These are phyloP conservation scores for Armadillidium nasatum DNA, from an alignment of 1,140 invertebrate genomes.

Conservation along the genomic window DNA sequence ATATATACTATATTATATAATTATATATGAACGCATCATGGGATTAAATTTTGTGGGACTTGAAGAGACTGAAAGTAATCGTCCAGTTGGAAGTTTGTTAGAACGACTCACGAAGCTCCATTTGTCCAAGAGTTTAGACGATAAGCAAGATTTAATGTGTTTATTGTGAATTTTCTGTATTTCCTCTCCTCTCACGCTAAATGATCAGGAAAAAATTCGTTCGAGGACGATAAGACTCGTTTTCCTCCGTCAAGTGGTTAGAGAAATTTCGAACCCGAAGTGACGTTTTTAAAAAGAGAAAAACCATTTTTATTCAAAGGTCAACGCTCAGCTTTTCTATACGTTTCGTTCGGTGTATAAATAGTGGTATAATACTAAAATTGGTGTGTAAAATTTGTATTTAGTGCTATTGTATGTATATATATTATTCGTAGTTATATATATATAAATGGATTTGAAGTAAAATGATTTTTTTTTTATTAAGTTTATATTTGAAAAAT, in stretches of 20 bases:
- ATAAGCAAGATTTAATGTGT: slow-evolving; percentile 13
- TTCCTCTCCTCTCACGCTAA: background rate
- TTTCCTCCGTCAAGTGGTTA: background rate
- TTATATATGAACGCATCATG: background rate
- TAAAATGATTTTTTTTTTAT: no score
- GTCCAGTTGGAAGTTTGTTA: background rate
- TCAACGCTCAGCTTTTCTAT: background rate
- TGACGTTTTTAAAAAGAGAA: background rate
- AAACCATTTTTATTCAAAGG: background rate
- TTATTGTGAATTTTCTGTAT: slow-evolving; percentile 14
- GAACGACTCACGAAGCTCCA: background rate
- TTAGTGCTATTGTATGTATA: no score
- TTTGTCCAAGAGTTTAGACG: slow-evolving; percentile 6
- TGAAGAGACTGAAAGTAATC: background rate
- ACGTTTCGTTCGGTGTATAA: background rate
- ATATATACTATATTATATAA: no score
- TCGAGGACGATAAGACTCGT: background rate
- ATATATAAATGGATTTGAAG: no score
- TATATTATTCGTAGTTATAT: no score
- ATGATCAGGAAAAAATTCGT: slow-evolving; percentile 5
- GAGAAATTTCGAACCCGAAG: background rate
- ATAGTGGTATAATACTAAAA: background rate
- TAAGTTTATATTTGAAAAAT: no score
- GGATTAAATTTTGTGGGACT: slow-evolving; percentile 3
- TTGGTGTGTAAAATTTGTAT: no score